Evolutionary conservation across 1,140 invertebrate species (phyloP), one percentile per base, ranked within the genome.

Genomic region (Eupristina koningsbergeri): DNA sequence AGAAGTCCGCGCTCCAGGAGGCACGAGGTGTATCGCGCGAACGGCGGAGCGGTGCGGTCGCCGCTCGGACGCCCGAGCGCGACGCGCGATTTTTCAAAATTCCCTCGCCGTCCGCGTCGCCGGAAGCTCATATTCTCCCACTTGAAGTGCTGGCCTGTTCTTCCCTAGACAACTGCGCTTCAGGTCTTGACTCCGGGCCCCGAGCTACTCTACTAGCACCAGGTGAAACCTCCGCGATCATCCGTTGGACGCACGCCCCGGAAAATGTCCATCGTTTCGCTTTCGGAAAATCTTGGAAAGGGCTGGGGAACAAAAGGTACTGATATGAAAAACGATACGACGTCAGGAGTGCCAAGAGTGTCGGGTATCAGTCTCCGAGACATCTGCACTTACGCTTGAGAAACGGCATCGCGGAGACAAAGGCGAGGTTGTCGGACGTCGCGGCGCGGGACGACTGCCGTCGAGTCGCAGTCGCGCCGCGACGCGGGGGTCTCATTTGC

Each of bases 391-490:
- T 84, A 78, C 83, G 83, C 71, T 84, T 84, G 50, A 84, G 83
- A 36, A 64, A 84, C 0, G 76, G 15, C 82, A 84, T 79, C 7
- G 31, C 63, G 74, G 53, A 17, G 8, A 36, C 50, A 41, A 19
- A 11, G 1, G 45, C 61, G 31, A 39, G 50, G 71, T 71, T 61
- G 75, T 81, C 71, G 41, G 29, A 36, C 39, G 73, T 41, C 61
- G 58, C n/a, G 58, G 58, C 64, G 31, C 74, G 29, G 81, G 75
- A 82, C 61, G 81, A 78, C 74, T 53, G 75, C 45, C 75, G 64
- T 47, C 41, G 83, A 75, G 84, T 77, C 77, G 77, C 85, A 86
- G 87, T 89, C 88, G 22, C 19, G 22, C 53, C 53, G 53, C 86
- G 88, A 88, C 85, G 22, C 22, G 22, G 19, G 5, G 53, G 22